Conservation (phyloP, 2,113 vertebrate species). For the Sarotherodon lohbergeri region DNA sequence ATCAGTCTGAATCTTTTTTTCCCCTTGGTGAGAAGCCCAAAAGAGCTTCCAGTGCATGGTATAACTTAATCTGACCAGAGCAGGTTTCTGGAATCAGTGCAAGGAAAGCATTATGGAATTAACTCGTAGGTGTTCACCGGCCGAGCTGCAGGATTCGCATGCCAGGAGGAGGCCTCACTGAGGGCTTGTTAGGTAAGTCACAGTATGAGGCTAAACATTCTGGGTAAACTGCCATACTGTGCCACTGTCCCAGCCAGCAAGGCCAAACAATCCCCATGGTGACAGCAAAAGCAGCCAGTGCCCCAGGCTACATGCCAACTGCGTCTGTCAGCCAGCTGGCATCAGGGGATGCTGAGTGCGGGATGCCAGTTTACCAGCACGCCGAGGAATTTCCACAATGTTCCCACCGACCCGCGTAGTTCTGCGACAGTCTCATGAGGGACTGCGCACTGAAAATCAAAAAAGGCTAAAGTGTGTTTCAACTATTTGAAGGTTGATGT, state of each 20-base stretch:
- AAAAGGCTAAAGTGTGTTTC: background rate
- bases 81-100: constrained; percentile 27
- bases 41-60: background rate
- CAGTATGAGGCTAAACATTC: constrained; percentile 27
- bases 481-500: background rate
- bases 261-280: constrained; percentile 43
- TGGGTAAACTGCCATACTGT: constrained; percentile 19
- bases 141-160: background rate
- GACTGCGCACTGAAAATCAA: background rate
- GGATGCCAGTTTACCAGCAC: constrained; percentile 15
- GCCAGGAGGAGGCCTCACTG: background rate
- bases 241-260: constrained; percentile 1
- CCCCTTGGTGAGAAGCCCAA: background rate
- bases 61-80: background rate
- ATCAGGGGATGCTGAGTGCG: background rate
- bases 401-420: constrained; percentile 19
- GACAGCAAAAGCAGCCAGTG: constrained; percentile 22
- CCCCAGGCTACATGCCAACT: constrained; percentile 37
- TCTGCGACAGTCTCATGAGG: background rate
- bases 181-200: background rate
- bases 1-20: background rate
- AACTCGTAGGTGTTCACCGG: background rate
- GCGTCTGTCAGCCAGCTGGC: constrained; percentile 28
- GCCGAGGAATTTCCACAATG: constrained; percentile 38
- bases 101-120: constrained; percentile 2